Percentiles rank a stretch among this genome's conserved stretches.
These are phyloP conservation scores for Stictocephala bisonia DNA, from an alignment of 2,888 invertebrate species.

Conservation along the genomic window DNA sequence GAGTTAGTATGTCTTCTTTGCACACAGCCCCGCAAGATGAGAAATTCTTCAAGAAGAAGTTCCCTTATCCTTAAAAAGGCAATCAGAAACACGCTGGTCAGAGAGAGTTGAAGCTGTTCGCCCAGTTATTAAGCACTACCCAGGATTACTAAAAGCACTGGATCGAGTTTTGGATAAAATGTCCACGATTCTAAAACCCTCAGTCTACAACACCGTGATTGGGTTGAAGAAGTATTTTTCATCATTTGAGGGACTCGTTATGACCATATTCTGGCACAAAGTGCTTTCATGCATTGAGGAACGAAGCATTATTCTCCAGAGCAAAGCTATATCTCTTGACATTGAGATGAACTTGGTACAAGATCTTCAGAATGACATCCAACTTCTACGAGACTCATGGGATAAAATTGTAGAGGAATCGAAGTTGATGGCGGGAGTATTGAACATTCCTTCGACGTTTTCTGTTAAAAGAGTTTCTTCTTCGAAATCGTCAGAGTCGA, in stretches of 20 bases:
- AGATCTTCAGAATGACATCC: conserved; percentile 11
- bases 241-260: conserved; percentile 36
- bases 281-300: conserved; percentile 20
- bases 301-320: conserved; percentile 34
- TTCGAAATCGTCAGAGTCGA: background rate
- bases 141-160: conserved; percentile 38
- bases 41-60: conserved; percentile 39
- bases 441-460: conserved; percentile 1
- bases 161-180: conserved; percentile 12
- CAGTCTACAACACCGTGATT: conserved; percentile 1
- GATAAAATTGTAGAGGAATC: conserved; percentile 10
- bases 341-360: conserved; percentile 23
- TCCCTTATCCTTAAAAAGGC: conserved; percentile 37
- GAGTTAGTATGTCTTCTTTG: conserved; percentile 31
- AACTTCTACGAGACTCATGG: conserved; percentile 16
- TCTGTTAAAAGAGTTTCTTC: background rate
- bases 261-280: conserved; percentile 39
- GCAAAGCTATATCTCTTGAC: conserved; percentile 26
- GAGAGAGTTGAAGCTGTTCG: conserved; percentile 26
- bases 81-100: conserved; percentile 39
- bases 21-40: conserved; percentile 26
- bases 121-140: conserved; percentile 29
- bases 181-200: background rate
- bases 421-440: background rate
- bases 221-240: conserved; percentile 37